phyloP scores from a whole-genome alignment of 2,797 vertebrate species.

The Clarias platycephalus region DNA sequence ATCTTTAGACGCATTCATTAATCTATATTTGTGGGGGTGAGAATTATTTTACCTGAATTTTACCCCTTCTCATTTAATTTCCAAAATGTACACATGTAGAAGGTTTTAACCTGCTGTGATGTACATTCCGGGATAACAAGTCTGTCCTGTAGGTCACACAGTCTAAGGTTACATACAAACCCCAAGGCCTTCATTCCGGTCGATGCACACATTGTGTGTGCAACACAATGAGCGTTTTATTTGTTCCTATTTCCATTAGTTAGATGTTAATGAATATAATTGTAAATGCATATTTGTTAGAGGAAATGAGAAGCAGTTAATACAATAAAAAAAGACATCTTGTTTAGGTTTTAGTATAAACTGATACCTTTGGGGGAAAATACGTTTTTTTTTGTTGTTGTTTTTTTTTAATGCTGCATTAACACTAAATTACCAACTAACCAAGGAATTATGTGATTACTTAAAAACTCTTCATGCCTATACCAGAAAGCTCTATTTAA shows the following conservation, averaged over 20 bases:
- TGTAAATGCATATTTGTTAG: background rate
- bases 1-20: conserved; percentile 40
- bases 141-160: conserved; percentile 66
- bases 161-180: conserved; percentile 73
- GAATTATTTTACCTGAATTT: background rate
- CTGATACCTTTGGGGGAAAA: background rate
- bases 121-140: conserved; percentile 58
- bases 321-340: background rate
- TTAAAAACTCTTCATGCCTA: background rate
- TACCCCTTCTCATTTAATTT: background rate
- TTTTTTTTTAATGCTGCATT: background rate
- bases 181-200: conserved; percentile 75
- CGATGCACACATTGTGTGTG: conserved; percentile 71
- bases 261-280: background rate
- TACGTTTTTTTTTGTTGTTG: no score
- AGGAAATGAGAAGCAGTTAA: conserved; percentile 24
- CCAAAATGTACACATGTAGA: background rate
- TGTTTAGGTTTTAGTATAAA: background rate
- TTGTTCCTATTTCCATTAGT: conserved; percentile 76
- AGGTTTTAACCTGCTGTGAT: no score
- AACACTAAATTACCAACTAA: background rate
- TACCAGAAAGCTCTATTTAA: conserved; percentile 54
- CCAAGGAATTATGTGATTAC: background rate
- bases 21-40: background rate
- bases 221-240: conserved; percentile 77